Base-by-base conservation (phyloP, 2,888 invertebrate species). In the Encarsia formosa region DNA sequence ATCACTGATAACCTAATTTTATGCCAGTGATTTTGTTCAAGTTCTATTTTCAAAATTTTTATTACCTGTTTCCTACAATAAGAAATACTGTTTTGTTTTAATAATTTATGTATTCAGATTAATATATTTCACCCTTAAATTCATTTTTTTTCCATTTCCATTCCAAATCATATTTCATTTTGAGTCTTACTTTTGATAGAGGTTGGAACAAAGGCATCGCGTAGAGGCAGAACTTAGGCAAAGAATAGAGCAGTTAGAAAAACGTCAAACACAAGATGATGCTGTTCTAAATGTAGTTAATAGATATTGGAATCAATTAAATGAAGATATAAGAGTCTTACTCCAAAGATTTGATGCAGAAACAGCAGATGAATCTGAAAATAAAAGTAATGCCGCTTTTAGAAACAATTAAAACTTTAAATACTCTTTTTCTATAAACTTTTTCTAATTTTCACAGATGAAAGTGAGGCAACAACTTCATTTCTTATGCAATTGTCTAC, bases 231-330 rank as follows among this genome's bases (percentile, higher is more conserved):
- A 94, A 67, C 78, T 91, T 52, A 82, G 93, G n/a, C 88, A 90
- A 54, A 79, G 95, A 57, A 93, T 96, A 61, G 95, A 96, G 70
- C 93, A 95, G 71, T 74, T 96, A 53, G 95, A 96, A 69, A 93
- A 94, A 71, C 80, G 95, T 2, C 95, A 96, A 75, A 92, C 91
- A 8, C 93, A 94, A 71, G 98, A 98, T 73, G 99, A 99, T 78
- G 95, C 96, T 24, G 95, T 99, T 24, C 80, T 98, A 5, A 97
- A 95, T 78, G 95, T 97, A 47, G 95, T 98, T 8, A 98, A 98
- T 77, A 82, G 96, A 32, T 93, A 94, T 73, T 96, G 95, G 95
- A 95, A 94, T 77, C 87, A 93, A 74, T 79, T 98, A 23, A 98
- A 98, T 77, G 98, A 98, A 77, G 97, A 98, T 73, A 92, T 97